A percentile compares a stretch with the other conserved stretches of the same genome.
phyloP scores from a whole-genome alignment of 2,888 invertebrate species.

The Ecdyonurus torrentis region DNA sequence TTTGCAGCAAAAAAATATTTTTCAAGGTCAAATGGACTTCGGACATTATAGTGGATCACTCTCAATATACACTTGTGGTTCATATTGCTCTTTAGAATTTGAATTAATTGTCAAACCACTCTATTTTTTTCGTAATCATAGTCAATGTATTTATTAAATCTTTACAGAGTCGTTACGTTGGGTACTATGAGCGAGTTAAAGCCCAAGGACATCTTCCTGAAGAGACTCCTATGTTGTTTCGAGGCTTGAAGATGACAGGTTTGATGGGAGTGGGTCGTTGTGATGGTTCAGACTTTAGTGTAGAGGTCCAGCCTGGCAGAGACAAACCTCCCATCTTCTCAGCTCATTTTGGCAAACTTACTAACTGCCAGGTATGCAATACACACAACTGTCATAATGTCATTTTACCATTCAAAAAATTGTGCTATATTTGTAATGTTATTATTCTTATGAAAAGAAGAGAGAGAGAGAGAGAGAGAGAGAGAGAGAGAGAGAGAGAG shows the following conservation, averaged over 20 bases:
- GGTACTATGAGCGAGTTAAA: constrained; percentile 25
- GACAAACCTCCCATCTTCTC: constrained; percentile 17
- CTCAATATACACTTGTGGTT: too few species aligned
- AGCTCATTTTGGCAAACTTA: constrained; percentile 22
- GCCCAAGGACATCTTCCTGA: constrained; percentile 21
- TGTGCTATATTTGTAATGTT: too few species aligned
- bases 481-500: too few species aligned
- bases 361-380: constrained; percentile 24
- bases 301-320: constrained; percentile 13
- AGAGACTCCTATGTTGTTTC: constrained; percentile 21
- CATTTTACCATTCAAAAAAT: too few species aligned
- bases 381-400: background rate
- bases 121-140: too few species aligned
- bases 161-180: constrained; percentile 29
- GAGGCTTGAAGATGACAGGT: constrained; percentile 23
- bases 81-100: background rate
- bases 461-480: too few species aligned
- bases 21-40: too few species aligned
- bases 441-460: too few species aligned
- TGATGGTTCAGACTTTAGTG: constrained; percentile 26
- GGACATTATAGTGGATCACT: too few species aligned
- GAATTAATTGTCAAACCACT: background rate
- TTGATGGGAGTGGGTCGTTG: constrained; percentile 26
- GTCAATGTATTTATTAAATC: background rate
- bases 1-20: too few species aligned